phyloP scores from a whole-genome alignment of 2,113 vertebrate species.

The Rhineura floridana region DNA sequence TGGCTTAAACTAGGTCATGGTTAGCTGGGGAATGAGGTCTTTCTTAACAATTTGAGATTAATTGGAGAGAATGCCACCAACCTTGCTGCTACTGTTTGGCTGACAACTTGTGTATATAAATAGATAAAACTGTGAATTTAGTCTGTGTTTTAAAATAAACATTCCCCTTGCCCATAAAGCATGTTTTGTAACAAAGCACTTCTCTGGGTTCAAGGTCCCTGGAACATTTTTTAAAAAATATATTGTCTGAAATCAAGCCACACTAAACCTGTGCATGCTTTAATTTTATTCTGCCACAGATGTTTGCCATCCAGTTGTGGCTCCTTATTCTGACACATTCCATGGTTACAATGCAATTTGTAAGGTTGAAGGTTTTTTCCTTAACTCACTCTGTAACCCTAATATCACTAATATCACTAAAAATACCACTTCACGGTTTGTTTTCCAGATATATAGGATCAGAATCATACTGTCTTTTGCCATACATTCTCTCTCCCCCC shows the following conservation, averaged over 20 bases:
- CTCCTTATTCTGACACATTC: background rate
- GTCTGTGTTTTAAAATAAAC: background rate
- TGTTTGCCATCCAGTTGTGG: background rate
- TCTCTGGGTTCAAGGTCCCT: background rate
- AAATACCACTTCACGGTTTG: background rate
- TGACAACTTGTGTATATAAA: background rate
- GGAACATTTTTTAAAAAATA: background rate
- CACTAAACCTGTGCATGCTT: too few relatives aligned
- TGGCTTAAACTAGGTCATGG: background rate
- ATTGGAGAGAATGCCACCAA: background rate
- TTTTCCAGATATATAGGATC: background rate
- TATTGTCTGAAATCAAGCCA: background rate
- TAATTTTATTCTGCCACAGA: background rate
- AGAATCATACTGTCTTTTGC: background rate
- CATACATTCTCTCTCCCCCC: background rate
- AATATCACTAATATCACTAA: background rate
- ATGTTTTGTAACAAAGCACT: background rate
- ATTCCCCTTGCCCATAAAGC: background rate
- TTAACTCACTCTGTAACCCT: background rate
- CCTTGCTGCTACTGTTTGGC: background rate
- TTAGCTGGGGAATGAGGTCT: background rate
- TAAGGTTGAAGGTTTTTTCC: background rate
- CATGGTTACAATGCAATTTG: background rate
- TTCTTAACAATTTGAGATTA: conserved; percentile 2
- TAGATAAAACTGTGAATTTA: background rate